Evolutionary conservation across 2,797 vertebrate genomes (phyloP).

Genomic region (Pseudochirops cupreus): DNA sequence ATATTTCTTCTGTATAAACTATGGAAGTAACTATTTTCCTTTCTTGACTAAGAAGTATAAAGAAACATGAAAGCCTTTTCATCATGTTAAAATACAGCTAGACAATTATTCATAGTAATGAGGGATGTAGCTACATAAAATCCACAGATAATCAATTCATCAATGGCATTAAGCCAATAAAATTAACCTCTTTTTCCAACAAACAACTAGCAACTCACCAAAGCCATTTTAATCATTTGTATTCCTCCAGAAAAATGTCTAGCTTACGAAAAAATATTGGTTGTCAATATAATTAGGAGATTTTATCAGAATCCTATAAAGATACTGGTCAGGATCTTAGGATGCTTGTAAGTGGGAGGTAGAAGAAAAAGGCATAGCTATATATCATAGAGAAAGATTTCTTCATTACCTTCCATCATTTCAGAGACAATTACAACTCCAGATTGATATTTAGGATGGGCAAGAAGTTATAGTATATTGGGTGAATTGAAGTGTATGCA

Average conservation of each 20-base stretch:
- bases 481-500: not conserved
- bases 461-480: not conserved
- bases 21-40: not conserved
- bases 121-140: conserved; percentile 42
- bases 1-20: not conserved
- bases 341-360: not conserved
- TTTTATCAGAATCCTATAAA: conserved; percentile 32
- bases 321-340: not conserved
- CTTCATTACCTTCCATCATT: not conserved
- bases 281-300: conserved; percentile 34
- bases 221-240: conserved; percentile 5
- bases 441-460: not conserved
- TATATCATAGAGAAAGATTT: not conserved
- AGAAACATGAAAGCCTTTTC: conserved; percentile 13
- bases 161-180: conserved; percentile 44
- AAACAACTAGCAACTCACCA: conserved; percentile 41
- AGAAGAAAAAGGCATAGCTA: not conserved
- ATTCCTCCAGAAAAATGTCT: conserved; percentile 21
- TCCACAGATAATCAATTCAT: conserved; percentile 32
- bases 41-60: not conserved
- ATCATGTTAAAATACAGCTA: conserved; percentile 40
- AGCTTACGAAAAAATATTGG: conserved; percentile 39
- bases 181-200: conserved; percentile 19
- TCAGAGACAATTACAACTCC: not conserved
- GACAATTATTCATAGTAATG: conserved; percentile 53